A percentile compares a stretch with the other conserved stretches of the same genome.
These are phyloP conservation scores for Macrostomum lignano DNA, from an alignment of 1,140 invertebrate genomes.

Conservation along the genomic window DNA sequence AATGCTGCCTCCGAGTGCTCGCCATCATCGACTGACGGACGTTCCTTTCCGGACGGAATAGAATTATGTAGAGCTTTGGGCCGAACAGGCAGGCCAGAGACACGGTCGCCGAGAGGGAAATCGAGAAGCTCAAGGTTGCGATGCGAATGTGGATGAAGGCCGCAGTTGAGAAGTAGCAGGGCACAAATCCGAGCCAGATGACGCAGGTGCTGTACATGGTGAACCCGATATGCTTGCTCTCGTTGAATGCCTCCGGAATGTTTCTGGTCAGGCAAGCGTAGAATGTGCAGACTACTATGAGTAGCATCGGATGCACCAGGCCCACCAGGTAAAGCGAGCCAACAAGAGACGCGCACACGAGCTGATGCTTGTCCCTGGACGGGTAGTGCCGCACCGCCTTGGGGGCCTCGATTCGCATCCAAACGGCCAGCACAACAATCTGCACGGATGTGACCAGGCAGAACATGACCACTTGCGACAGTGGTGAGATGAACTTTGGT, in stretches of 20 bases:
- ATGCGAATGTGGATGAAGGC: slow-evolving; percentile 43
- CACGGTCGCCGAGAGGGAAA: slow-evolving; percentile 59
- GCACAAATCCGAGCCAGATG: slow-evolving; percentile 68
- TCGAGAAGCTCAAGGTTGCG: slow-evolving; percentile 64
- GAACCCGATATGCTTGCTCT: slow-evolving; percentile 60
- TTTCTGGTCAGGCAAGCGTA: slow-evolving; percentile 46
- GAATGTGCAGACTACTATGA: slow-evolving; percentile 38
- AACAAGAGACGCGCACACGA: slow-evolving; percentile 56
- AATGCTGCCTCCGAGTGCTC: no score
- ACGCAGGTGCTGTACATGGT: slow-evolving; percentile 64
- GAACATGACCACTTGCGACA: slow-evolving; percentile 58
- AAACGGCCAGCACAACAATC: slow-evolving; percentile 46
- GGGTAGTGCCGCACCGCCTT: slow-evolving; percentile 56
- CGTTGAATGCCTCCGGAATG: slow-evolving; percentile 65
- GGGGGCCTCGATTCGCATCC: slow-evolving; percentile 56
- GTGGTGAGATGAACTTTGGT: slow-evolving; percentile 64
- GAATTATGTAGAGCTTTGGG: slow-evolving; percentile 76
- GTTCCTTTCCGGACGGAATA: slow-evolving; percentile 63
- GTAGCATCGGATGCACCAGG: slow-evolving; percentile 39
- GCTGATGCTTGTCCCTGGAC: slow-evolving; percentile 52
- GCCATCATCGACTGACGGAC: slow-evolving; percentile 46
- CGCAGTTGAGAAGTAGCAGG: slow-evolving; percentile 53
- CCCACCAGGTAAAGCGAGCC: slow-evolving; percentile 24
- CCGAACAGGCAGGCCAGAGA: slow-evolving; percentile 58
- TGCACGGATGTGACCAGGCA: slow-evolving; percentile 43